phyloP scores from a whole-genome alignment of 2,888 invertebrate species.

The Monochamus alternatus region DNA sequence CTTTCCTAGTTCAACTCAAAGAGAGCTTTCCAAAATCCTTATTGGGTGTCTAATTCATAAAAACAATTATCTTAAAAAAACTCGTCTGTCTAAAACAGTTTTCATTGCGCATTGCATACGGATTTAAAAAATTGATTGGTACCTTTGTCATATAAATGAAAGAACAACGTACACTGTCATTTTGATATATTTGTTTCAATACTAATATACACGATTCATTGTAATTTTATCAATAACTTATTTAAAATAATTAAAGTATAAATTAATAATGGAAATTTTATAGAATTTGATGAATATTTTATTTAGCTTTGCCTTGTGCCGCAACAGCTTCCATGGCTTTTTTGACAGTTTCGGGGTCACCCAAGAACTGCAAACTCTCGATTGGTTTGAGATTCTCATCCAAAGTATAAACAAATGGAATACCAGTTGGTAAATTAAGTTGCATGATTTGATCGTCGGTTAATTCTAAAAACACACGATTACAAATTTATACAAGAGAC shows the following conservation, averaged over 20 bases:
- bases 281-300: constrained; percentile 51
- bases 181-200: background rate
- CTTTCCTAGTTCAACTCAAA: too few species aligned
- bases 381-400: constrained; percentile 81
- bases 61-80: too few species aligned
- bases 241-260: constrained; percentile 19
- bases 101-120: too few species aligned
- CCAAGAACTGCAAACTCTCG: constrained; percentile 82
- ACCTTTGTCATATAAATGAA: background rate
- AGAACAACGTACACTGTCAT: background rate
- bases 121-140: too few species aligned
- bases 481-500: background rate
- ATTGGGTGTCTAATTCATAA: too few species aligned
- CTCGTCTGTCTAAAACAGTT: too few species aligned
- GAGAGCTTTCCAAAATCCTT: too few species aligned
- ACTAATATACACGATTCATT: background rate
- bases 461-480: constrained; percentile 72
- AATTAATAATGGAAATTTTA: constrained; percentile 31
- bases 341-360: constrained; percentile 84
- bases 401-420: constrained; percentile 85
- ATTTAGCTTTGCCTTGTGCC: constrained; percentile 85
- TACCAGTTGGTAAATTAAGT: constrained; percentile 85
- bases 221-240: constrained; percentile 16
- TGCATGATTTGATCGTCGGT: constrained; percentile 83
- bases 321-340: constrained; percentile 85